Conservation (phyloP, 2,888 invertebrate species). For the Cistogaster globosa region DNA sequence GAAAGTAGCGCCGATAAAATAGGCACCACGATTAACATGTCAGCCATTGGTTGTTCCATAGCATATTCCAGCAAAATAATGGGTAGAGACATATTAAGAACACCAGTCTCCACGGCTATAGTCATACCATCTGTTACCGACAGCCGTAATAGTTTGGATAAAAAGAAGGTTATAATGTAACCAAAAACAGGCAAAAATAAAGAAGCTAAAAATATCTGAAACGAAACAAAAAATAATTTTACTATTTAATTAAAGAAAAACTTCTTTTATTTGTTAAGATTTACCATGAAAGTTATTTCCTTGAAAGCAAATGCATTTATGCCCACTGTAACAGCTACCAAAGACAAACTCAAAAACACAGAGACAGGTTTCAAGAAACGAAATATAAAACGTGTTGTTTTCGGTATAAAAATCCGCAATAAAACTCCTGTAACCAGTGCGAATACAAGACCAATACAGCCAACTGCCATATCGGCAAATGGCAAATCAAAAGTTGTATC, state of each 20-base stretch:
- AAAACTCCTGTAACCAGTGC: constrained; percentile 87
- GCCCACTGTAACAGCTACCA: constrained; percentile 91
- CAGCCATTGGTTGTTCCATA: constrained; percentile 91
- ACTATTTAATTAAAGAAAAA: neutral
- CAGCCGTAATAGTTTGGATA: constrained; percentile 85
- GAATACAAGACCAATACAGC: constrained; percentile 88
- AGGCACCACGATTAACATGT: constrained; percentile 93
- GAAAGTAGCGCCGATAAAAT: constrained; percentile 95
- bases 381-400: constrained; percentile 87
- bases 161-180: constrained; percentile 86
- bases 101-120: constrained; percentile 93
- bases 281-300: constrained; percentile 80
- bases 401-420: constrained; percentile 87
- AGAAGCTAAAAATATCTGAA: constrained; percentile 66
- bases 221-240: constrained; percentile 1
- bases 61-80: constrained; percentile 92
- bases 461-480: constrained; percentile 87
- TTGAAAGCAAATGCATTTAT: constrained; percentile 93
- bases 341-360: constrained; percentile 88
- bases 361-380: constrained; percentile 92
- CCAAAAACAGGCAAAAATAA: constrained; percentile 86
- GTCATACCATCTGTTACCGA: constrained; percentile 88
- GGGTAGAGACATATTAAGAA: constrained; percentile 94
- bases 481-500: constrained; percentile 89
- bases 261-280: neutral